Base-by-base conservation (phyloP, 37 sponge, comb jelly and placozoan genomes). In the Spongilla lacustris region DNA sequence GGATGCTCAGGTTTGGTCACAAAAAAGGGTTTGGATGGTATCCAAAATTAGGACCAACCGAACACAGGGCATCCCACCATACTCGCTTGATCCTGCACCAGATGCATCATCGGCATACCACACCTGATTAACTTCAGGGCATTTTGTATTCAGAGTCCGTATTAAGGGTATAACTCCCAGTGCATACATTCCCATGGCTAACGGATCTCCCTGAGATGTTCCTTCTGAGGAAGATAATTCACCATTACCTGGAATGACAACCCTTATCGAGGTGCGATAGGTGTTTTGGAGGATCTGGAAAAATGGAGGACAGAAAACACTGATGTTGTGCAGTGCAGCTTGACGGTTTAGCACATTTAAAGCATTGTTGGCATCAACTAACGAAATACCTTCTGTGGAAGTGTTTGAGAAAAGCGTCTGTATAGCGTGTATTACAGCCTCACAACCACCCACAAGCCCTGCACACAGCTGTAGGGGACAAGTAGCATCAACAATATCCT, bases 381-480 rank as follows among this genome's bases (percentile, higher is more conserved):
- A 70, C 24, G 85, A 72, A 35, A 80, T 36, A 36, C 71, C 91
- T 81, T 85, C 81, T 35, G 58, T 74, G 50, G 24, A 74, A 9
- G 2, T 36, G 4, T 89, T 69, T 10, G 22, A 17, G 76, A 90
- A 88, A 19, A 69, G 26, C 4, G 22, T 8, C 33, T 72, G 26
- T 67, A 89, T 72, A 13, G 74, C 67, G 35, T 90, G 86, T 27
- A 90, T 69, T 33, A 82, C 86, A 58, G 85, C 82, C 38, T 90
- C 86, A 66, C 82, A 76, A 0, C 90, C 90, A 72, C 46, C 74
- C 13, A 79, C 81, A 32, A 80, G 86, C 3, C 93, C 89, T 14
- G 89, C 93, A 84, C 86, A 85, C 4, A 92, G 68, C 75, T 92
- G 93, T 27, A 88, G 36, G 19, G 87, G 73, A n/a, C 91, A 90